A percentile compares a stretch with the other conserved stretches of the same genome.
phyloP scores from a whole-genome alignment of 2,113 vertebrate species.

The Megaceryle torquata region DNA sequence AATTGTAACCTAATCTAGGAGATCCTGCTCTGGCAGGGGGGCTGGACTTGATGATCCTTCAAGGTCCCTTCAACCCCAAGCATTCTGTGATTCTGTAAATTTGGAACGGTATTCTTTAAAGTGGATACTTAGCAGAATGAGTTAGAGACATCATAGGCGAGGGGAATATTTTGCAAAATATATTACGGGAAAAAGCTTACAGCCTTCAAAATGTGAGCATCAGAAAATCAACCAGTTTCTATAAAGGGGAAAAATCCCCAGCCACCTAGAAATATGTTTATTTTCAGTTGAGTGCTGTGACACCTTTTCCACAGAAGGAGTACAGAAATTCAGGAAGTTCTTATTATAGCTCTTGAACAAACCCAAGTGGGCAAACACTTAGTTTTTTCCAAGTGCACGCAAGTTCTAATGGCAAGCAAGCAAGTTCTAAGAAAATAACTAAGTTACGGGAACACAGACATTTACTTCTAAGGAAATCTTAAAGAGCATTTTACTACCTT shows the following conservation, averaged over 20 bases:
- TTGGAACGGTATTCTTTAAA: background rate
- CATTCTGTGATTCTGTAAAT: background rate
- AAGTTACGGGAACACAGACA: background rate
- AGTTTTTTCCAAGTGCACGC: background rate
- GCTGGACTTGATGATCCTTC: no score
- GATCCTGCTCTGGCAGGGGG: no score
- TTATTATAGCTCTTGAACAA: conserved; percentile 15
- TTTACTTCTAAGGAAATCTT: background rate
- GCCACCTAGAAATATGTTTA: background rate
- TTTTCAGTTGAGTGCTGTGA: background rate
- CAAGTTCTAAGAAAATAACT: background rate
- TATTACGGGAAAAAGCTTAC: background rate
- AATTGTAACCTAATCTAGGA: background rate
- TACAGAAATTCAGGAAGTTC: conserved; percentile 2
- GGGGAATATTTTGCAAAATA: background rate
- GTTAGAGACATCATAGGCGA: background rate
- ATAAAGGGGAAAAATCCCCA: background rate
- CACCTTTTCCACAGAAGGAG: conserved; percentile 36
- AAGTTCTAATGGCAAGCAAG: background rate
- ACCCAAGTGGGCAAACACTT: background rate
- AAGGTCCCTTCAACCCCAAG: no score
- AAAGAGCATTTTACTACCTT: background rate
- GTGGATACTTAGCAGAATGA: background rate
- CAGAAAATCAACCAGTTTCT: background rate
- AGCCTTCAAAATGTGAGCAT: background rate